Evolutionary conservation across 2,888 invertebrate species (phyloP).

Genomic region (Sesia bembeciformis): DNA sequence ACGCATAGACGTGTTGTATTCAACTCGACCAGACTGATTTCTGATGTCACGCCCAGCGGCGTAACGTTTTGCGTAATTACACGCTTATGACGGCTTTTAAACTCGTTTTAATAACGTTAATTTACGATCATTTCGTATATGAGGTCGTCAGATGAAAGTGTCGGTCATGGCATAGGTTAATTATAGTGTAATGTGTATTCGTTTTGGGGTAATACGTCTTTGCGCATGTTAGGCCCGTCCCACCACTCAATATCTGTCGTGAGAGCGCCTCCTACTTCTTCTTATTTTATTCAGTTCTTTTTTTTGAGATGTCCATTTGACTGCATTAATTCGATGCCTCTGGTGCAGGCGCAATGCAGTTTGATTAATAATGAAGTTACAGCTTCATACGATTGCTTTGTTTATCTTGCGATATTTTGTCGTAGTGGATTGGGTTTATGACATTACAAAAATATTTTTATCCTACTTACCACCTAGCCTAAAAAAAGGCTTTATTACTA

Average conservation of each 20-base stretch:
- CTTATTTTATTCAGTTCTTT: slow-evolving; percentile 65
- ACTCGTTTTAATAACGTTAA: slow-evolving; percentile 69
- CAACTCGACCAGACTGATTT: slow-evolving; percentile 65
- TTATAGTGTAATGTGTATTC: slow-evolving; percentile 36
- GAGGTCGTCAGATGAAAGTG: slow-evolving; percentile 60
- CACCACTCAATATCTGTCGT: slow-evolving; percentile 74
- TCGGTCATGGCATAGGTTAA: slow-evolving; percentile 47
- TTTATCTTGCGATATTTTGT: slow-evolving; percentile 1
- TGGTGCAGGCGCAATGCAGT: slow-evolving; percentile 62
- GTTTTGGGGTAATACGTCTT: slow-evolving; percentile 51
- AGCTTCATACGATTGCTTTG: slow-evolving; percentile 8
- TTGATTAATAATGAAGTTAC: slow-evolving; percentile 58
- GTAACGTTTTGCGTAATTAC: slow-evolving; percentile 74
- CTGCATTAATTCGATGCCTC: slow-evolving; percentile 55
- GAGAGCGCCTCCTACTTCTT: slow-evolving; percentile 69
- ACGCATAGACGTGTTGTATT: slow-evolving; percentile 56
- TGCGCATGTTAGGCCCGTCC: slow-evolving; percentile 73
- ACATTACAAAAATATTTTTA: neutral
- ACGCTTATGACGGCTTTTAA: slow-evolving; percentile 57
- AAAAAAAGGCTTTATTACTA: too few relatives aligned
- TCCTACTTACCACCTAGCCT: neutral
- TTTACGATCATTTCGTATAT: slow-evolving; percentile 54
- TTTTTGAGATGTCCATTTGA: slow-evolving; percentile 52
- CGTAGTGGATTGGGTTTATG: slow-evolving; percentile 11
- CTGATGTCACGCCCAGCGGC: slow-evolving; percentile 75